Evolutionary conservation across 2,113 vertebrate species (phyloP).

Genomic region (Lethenteron camtschaticum): DNA sequence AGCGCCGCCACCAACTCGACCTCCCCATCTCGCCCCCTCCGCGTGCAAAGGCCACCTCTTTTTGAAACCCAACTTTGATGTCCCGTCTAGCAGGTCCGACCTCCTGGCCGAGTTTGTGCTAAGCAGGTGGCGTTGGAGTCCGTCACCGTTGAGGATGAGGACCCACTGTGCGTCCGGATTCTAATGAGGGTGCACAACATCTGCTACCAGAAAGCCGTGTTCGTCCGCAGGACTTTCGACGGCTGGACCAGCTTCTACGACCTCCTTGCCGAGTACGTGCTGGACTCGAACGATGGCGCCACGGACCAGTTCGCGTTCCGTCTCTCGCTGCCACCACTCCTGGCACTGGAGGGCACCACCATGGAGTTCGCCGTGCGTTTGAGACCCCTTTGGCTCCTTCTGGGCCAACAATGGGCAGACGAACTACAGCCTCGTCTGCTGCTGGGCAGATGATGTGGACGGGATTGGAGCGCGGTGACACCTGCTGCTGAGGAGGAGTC

Average conservation of each 20-base stretch:
- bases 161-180: slow-evolving; percentile 30
- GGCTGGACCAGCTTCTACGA: slow-evolving; percentile 58
- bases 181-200: slow-evolving; percentile 61
- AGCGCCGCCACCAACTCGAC: neutral
- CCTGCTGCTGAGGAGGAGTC: slow-evolving; percentile 23
- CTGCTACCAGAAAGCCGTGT: slow-evolving; percentile 54
- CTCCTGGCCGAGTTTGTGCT: slow-evolving; percentile 23
- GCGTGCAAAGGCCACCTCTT: neutral
- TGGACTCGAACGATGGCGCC: slow-evolving; percentile 54
- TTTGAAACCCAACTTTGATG: slow-evolving; percentile 20
- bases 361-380: slow-evolving; percentile 72
- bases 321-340: slow-evolving; percentile 45
- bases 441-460: neutral
- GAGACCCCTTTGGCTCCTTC: slow-evolving; percentile 49
- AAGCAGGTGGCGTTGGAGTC: slow-evolving; percentile 29
- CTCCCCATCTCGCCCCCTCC: neutral
- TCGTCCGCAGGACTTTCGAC: slow-evolving; percentile 45
- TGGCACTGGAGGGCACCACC: slow-evolving; percentile 33
- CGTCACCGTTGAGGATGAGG: slow-evolving; percentile 17
- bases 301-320: slow-evolving; percentile 67
- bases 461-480: slow-evolving; percentile 12
- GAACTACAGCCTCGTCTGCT: slow-evolving; percentile 62
- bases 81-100: slow-evolving; percentile 37
- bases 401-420: slow-evolving; percentile 64
- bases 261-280: slow-evolving; percentile 53